phyloP scores from a whole-genome alignment of 2,797 vertebrate species.

The Dryobates pubescens region DNA sequence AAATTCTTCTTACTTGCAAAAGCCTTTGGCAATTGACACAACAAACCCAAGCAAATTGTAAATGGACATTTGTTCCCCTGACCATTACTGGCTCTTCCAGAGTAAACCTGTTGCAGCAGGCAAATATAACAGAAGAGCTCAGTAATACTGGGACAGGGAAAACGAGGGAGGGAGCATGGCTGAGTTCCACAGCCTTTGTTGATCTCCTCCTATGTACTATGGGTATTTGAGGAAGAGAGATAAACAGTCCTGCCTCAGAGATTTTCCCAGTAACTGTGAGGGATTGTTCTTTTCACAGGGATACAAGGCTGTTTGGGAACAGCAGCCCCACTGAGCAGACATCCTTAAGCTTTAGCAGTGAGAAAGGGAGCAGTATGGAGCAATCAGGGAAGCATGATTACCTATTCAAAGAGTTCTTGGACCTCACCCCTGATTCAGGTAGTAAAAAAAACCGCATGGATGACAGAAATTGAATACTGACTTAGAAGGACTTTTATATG shows the following conservation, averaged over 20 bases:
- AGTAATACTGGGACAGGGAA: neutral
- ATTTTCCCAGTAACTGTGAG: neutral
- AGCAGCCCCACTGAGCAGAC: neutral
- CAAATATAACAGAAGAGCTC: neutral
- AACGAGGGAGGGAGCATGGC: neutral
- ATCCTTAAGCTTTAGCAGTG: neutral
- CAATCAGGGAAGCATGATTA: neutral
- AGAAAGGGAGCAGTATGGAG: neutral
- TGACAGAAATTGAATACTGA: neutral
- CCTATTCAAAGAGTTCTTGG: neutral
- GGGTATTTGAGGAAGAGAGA: neutral
- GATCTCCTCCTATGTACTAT: accelerated
- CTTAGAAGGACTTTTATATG: neutral
- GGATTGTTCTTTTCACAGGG: accelerated
- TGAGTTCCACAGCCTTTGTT: neutral
- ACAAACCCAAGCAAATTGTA: neutral
- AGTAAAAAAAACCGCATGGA: neutral
- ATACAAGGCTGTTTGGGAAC: neutral
- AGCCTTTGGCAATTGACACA: neutral
- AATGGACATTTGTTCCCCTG: neutral
- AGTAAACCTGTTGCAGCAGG: neutral
- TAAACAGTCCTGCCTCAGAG: neutral
- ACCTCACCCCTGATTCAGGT: neutral
- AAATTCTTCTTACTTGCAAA: neutral
- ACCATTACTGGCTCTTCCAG: neutral